Base-by-base conservation (phyloP, 2,888 invertebrate genomes). In the Eustalomyia histrio region DNA sequence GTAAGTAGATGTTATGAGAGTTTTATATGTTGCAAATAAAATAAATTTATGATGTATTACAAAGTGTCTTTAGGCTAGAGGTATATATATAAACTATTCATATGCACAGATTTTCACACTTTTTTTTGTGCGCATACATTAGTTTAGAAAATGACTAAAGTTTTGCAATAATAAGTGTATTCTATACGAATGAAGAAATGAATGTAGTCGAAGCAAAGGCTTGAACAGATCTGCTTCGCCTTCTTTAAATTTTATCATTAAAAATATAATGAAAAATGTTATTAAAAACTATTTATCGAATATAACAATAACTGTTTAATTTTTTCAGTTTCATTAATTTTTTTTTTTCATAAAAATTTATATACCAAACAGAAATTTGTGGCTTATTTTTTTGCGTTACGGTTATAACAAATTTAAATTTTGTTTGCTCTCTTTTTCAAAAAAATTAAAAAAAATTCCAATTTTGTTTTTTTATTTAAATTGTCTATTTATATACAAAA, bases 11-110 rank as follows among this genome's bases (percentile, higher is more conserved):
- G 53, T 21, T 18, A 55, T 53, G 21, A 61, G 29, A 47, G 24
- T 67, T 39, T 55, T 24, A 55, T 53, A 16, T 73, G 18, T 64
- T 73, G 12, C 29, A 57, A 64, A 47, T 64, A 50, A 64, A 33
- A 64, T 73, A 64, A 33, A 64, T 73, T 57, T 64, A 73, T 64
- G 73, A 73, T 73, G 64, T 57, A 64, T 57, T 21, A 35, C 6
- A 55, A 55, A 18, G 14, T 72, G 63, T n/a, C 47, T 47, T 39
- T 18, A 52, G 57, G 57, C 55, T 57, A 55, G 43, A 73, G 57
- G 64, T 16, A 8, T 29, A 47, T 29, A 47, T 47, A 64, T 33
- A 35, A 55, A 21, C 53, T 61, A 47, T 47, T 47, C 61, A 43
- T 47, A 9, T 18, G 5, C 17, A 14, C 7, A 61, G 47, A 43